Evolutionary conservation across 2,888 invertebrate species (phyloP), one percentile per base, ranked within the genome.

Genomic region (Drosophila setosimentum): DNA sequence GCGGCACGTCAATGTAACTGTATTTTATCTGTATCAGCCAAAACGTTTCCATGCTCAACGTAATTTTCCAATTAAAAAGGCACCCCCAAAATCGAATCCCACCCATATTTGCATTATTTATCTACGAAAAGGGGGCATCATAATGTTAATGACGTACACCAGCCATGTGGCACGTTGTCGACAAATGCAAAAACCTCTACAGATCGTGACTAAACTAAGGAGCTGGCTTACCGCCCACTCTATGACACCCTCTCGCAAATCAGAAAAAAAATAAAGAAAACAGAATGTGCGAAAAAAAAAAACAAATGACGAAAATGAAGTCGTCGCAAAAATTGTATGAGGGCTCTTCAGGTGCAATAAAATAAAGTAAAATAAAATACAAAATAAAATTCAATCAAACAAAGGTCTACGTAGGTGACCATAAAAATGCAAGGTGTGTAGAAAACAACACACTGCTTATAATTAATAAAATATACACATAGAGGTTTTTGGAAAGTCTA

Each of bases 381-480:
- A 55, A 62, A 72, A 63, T 61, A 29, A 76, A 85, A 76, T 73
- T 65, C 78, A 83, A 91, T 76, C 73, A 90, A 83, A 86, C 78
- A 82, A 78, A 79, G 71, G 79, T 85, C 73, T 82, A 77, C 68
- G 69, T 57, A 73, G 72, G 45, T 51, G 53, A 65, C 40, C 80
- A 81, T 87, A 89, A 89, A 89, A 79, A 81, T 87, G 87, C 87
- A 87, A 87, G 89, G 87, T 87, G 89, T 87, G 87, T 87, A 75
- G 75, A 82, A 78, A 78, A 73, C n/a, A 71, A 45, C 50, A 37
- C 60, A 32, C n/a, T n/a, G 24, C 18, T 33, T 80, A 88, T 78
- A 90, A 82, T 90, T 88, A 83, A 90, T 90, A 87, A 87, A 80
- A 78, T 82, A 71, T 78, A 85, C 85, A 82, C 87, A 87, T 89